Percentiles rank a stretch among this genome's conserved stretches.
Evolutionary conservation across 2,113 vertebrate genomes (phyloP).

Genomic region (Chaetodon auriga): DNA sequence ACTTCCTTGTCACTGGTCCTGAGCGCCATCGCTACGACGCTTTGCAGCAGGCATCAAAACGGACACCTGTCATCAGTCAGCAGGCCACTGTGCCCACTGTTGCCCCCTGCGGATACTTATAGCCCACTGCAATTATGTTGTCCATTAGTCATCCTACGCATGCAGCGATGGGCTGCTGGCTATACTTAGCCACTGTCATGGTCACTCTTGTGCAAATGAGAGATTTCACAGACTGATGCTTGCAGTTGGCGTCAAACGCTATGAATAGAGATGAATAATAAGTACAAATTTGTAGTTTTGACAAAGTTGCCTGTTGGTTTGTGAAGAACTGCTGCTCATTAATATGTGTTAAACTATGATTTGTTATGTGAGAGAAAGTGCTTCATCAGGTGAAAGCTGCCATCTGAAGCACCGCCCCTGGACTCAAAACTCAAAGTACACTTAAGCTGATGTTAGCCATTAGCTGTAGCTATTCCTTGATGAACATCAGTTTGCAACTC

Average conservation of each 20-base stretch:
- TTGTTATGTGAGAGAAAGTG: background rate
- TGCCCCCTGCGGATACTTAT: conserved; percentile 72
- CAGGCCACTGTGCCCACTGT: conserved; percentile 54
- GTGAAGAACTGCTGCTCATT: background rate
- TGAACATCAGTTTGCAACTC: no score
- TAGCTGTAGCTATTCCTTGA: no score
- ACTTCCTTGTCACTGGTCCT: conserved; percentile 47
- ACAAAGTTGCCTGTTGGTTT: conserved; percentile 17
- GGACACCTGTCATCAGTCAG: conserved; percentile 74
- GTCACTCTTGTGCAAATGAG: conserved; percentile 57
- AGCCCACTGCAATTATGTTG: conserved; percentile 76
- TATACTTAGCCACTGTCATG: conserved; percentile 69
- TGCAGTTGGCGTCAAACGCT: conserved; percentile 29
- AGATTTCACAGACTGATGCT: conserved; percentile 51
- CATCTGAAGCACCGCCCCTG: no score
- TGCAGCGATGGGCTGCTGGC: conserved; percentile 60
- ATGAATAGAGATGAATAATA: conserved; percentile 43
- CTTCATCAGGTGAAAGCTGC: background rate
- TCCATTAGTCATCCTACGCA: conserved; percentile 77
- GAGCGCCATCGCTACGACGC: conserved; percentile 38
- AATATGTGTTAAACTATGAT: background rate
- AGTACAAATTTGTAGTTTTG: background rate
- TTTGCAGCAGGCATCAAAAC: conserved; percentile 63
- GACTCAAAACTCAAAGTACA: no score
- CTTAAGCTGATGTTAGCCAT: no score